phyloP scores from a whole-genome alignment of 2,888 invertebrate species.

The Apamea crenata region DNA sequence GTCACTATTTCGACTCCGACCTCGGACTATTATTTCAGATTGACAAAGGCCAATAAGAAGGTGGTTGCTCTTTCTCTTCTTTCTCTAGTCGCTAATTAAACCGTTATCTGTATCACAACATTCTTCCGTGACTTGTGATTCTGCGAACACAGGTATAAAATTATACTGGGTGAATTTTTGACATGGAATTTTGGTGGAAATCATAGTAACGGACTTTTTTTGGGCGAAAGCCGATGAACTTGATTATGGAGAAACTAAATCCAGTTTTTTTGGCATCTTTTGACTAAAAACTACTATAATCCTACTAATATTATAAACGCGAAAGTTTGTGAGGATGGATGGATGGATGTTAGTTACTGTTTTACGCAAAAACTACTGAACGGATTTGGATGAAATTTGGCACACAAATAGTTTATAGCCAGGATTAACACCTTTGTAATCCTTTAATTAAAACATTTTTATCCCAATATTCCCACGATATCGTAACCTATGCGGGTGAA shows the following conservation, averaged over 20 bases:
- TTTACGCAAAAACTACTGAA: background rate
- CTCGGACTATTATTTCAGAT: conserved; percentile 46
- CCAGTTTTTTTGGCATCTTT: too few species aligned
- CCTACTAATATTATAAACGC: background rate
- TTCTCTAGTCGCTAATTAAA: conserved; percentile 48
- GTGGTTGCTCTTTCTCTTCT: conserved; percentile 28
- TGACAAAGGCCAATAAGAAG: conserved; percentile 42
- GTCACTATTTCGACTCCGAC: conserved; percentile 24
- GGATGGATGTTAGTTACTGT: background rate
- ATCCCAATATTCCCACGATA: too few species aligned
- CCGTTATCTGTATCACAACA: conserved; percentile 39
- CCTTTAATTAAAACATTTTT: too few species aligned
- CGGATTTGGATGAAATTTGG: background rate
- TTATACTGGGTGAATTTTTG: background rate
- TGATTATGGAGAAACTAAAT: background rate
- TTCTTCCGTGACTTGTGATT: conserved; percentile 2
- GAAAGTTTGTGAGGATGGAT: background rate
- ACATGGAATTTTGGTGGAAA: background rate
- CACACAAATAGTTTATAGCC: too few species aligned
- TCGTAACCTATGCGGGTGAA: too few species aligned
- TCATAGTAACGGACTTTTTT: too few species aligned
- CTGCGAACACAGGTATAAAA: background rate
- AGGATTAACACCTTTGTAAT: too few species aligned
- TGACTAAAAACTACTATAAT: too few species aligned
- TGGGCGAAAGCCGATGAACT: background rate